phyloP scores from a whole-genome alignment of 1,140 invertebrate species.

The Eurosta solidaginis region DNA sequence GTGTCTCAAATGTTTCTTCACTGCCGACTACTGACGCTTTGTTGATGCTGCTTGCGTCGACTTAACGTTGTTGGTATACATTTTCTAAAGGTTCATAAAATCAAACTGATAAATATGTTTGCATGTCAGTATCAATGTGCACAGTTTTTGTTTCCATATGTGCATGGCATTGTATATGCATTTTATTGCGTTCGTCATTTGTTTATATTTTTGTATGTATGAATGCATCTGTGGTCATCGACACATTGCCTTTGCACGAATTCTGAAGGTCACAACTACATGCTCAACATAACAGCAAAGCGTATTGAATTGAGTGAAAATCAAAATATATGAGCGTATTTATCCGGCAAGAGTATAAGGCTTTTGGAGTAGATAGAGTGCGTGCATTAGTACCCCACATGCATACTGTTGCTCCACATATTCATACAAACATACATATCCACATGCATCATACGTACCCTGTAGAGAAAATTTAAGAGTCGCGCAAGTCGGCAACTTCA shows the following conservation, averaged over 20 bases:
- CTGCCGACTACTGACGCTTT: neutral
- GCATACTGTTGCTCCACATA: no score
- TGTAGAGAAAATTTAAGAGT: no score
- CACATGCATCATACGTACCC: neutral
- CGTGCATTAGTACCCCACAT: neutral
- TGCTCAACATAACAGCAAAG: constrained; percentile 33
- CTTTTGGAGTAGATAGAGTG: neutral
- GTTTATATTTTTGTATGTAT: constrained; percentile 39
- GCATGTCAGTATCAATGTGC: neutral
- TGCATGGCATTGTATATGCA: neutral
- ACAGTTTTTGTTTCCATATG: neutral
- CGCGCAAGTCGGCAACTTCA: no score
- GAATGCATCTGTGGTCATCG: constrained; percentile 60
- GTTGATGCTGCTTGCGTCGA: neutral
- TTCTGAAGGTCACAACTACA: constrained; percentile 60
- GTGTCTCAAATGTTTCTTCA: neutral
- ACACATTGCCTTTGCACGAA: constrained; percentile 61
- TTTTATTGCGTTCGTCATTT: constrained; percentile 46
- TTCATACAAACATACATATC: neutral
- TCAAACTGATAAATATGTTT: constrained; percentile 16
- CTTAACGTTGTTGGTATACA: neutral
- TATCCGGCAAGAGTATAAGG: neutral
- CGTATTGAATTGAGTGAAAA: constrained; percentile 13
- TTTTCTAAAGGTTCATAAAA: neutral
- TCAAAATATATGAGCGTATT: neutral